Percentiles rank a stretch among this genome's conserved stretches.
These are phyloP conservation scores for Diabrotica virgifera DNA, from an alignment of 1,140 invertebrate genomes.

Conservation along the genomic window DNA sequence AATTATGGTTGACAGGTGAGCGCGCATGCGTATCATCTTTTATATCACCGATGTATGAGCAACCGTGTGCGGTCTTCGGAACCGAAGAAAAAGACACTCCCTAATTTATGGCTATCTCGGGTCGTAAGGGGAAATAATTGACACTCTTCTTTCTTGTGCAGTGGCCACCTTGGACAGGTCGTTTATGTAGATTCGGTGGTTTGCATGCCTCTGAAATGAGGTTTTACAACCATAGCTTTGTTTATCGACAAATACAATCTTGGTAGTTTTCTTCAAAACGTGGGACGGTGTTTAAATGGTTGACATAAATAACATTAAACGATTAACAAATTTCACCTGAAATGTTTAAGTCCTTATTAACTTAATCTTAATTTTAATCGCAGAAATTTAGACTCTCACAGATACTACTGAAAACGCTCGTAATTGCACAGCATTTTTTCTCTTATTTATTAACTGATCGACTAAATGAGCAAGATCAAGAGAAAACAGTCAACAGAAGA, in stretches of 20 bases:
- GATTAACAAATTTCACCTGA: too few species aligned
- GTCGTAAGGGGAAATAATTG: slow-evolving; percentile 13
- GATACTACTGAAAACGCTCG: too few species aligned
- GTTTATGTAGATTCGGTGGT: slow-evolving; percentile 11
- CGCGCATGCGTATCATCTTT: slow-evolving; percentile 13
- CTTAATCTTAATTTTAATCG: too few species aligned
- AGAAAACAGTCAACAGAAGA: too few species aligned
- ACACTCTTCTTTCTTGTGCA: slow-evolving; percentile 12
- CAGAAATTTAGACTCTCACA: too few species aligned
- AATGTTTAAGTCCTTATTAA: too few species aligned
- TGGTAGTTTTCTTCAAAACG: background rate
- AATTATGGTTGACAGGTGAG: slow-evolving; percentile 17
- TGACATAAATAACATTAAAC: too few species aligned
- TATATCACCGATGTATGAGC: background rate
- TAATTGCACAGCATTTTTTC: too few species aligned
- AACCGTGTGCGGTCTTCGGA: slow-evolving; percentile 13
- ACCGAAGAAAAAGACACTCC: slow-evolving; percentile 11
- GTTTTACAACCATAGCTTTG: background rate
- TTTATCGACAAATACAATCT: background rate
- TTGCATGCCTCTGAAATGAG: slow-evolving; percentile 3
- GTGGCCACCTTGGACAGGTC: slow-evolving; percentile 11
- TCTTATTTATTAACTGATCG: too few species aligned
- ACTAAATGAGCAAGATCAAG: too few species aligned
- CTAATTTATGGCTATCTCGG: slow-evolving; percentile 12
- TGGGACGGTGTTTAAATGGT: background rate